Evolutionary conservation across 1,140 invertebrate genomes (phyloP).

Genomic region (Neoseiulus cucumeris): DNA sequence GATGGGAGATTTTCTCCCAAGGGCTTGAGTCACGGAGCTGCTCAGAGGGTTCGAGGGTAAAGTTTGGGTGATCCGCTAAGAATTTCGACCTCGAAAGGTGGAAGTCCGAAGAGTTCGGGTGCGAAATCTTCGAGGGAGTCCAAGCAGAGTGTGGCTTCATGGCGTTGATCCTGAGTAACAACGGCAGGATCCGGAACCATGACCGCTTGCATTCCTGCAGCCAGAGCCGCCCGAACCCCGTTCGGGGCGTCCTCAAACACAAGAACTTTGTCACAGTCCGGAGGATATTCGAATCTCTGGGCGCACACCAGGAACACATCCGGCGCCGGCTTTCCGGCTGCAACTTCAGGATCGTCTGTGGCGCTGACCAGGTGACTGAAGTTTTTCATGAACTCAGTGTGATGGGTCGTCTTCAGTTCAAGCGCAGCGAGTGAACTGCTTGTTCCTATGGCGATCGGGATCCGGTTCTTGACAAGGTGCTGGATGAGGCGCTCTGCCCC

Average conservation of each 20-base stretch:
- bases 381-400: slow-evolving; percentile 44
- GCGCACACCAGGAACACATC: slow-evolving; percentile 78
- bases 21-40: no score
- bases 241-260: slow-evolving; percentile 35
- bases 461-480: slow-evolving; percentile 51
- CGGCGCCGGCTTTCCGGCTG: slow-evolving; percentile 71
- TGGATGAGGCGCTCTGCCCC: slow-evolving; percentile 58
- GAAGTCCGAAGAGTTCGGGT: slow-evolving; percentile 66
- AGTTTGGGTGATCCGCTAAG: background rate
- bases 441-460: slow-evolving; percentile 71
- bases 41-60: no score
- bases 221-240: slow-evolving; percentile 28
- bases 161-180: slow-evolving; percentile 12
- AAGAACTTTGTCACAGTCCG: slow-evolving; percentile 22
- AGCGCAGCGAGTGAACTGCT: slow-evolving; percentile 56
- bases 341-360: slow-evolving; percentile 65
- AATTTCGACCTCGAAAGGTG: slow-evolving; percentile 33
- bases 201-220: slow-evolving; percentile 29
- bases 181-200: slow-evolving; percentile 26
- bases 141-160: slow-evolving; percentile 39
- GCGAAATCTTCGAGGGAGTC: slow-evolving; percentile 54
- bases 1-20: no score
- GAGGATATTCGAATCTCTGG: slow-evolving; percentile 44
- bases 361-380: slow-evolving; percentile 67
- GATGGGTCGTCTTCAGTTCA: slow-evolving; percentile 49